Evolutionary conservation across 2,113 vertebrate species (phyloP).

Genomic region (Plectropomus leopardus): DNA sequence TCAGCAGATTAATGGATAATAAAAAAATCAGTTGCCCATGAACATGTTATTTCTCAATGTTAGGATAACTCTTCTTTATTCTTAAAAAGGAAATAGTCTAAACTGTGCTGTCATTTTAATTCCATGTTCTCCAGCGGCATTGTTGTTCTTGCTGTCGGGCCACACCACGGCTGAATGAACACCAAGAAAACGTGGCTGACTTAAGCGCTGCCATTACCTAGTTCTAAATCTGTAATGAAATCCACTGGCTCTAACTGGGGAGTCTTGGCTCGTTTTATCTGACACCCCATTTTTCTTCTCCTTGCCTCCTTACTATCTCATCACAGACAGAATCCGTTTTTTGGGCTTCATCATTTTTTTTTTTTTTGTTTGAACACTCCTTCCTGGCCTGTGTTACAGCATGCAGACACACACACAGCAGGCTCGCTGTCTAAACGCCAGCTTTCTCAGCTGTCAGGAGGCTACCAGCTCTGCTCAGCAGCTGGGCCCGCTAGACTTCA

Average conservation of each 20-base stretch:
- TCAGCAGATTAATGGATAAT: background rate
- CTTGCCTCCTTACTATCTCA: slow-evolving; percentile 49
- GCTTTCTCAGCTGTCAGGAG: slow-evolving; percentile 63
- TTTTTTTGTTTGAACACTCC: slow-evolving; percentile 53
- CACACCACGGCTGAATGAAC: slow-evolving; percentile 34
- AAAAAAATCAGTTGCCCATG: background rate
- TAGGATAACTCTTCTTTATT: background rate
- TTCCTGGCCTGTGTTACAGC: slow-evolving; percentile 60
- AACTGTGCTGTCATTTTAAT: slow-evolving; percentile 7
- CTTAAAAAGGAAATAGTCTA: background rate
- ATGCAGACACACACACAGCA: slow-evolving; percentile 34
- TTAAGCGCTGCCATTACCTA: slow-evolving; percentile 47
- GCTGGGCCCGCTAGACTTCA: slow-evolving; percentile 44
- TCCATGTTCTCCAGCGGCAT: slow-evolving; percentile 19
- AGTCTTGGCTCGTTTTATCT: slow-evolving; percentile 38
- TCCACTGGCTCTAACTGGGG: slow-evolving; percentile 44
- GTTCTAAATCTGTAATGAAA: slow-evolving; percentile 54
- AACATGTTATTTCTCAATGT: background rate
- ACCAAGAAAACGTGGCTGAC: slow-evolving; percentile 21
- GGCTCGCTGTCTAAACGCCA: slow-evolving; percentile 29
- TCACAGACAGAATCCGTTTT: slow-evolving; percentile 62
- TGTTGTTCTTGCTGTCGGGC: slow-evolving; percentile 32
- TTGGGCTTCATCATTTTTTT: slow-evolving; percentile 60
- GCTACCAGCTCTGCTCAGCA: slow-evolving; percentile 65
- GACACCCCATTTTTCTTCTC: slow-evolving; percentile 55